Evolutionary conservation across 2,797 vertebrate species (phyloP).

Genomic region (Diglossa cyanea): DNA sequence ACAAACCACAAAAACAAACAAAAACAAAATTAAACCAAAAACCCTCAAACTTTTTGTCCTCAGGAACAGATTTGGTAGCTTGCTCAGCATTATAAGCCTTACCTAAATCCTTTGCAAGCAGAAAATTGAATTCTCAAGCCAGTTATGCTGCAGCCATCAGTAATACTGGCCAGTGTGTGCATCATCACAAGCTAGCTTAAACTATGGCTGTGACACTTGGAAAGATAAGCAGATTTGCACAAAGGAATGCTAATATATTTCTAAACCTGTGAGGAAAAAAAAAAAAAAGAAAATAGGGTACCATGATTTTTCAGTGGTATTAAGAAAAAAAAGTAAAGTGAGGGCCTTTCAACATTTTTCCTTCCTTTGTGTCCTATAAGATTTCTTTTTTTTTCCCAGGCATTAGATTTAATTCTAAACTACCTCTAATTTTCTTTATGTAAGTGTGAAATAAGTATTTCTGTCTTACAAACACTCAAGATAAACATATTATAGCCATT

Average conservation of each 20-base stretch:
- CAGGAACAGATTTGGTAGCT: neutral
- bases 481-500: neutral
- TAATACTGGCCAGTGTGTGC: neutral
- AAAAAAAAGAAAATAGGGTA: fast-evolving
- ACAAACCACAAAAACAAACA: neutral
- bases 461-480: neutral
- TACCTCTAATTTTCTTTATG: neutral
- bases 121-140: neutral
- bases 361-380: neutral
- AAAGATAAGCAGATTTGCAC: neutral
- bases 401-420: neutral
- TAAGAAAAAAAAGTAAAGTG: neutral
- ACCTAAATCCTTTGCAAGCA: neutral
- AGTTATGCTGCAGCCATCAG: neutral
- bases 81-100: neutral
- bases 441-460: neutral
- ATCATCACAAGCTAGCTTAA: neutral
- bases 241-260: neutral
- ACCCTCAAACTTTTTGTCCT: neutral
- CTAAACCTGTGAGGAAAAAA: neutral
- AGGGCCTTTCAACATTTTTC: neutral
- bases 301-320: neutral
- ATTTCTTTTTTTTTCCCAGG: neutral
- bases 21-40: neutral
- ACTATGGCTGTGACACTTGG: neutral